Base-by-base conservation (phyloP, 2,113 vertebrate species). In the Cricetomys ansorgei region DNA sequence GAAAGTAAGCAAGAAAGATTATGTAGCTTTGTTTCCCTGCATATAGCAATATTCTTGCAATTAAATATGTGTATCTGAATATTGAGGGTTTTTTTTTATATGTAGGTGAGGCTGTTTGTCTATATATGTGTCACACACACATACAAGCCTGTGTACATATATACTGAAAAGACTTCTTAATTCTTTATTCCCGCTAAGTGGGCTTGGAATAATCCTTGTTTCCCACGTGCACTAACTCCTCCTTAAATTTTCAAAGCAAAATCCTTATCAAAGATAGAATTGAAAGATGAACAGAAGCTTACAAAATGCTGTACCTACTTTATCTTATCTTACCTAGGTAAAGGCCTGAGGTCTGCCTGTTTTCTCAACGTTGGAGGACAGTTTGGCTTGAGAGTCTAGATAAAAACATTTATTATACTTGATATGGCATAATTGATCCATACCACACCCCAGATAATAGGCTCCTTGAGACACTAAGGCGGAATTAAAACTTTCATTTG, bases 181-280 rank as follows among this genome's bases (percentile, higher is more conserved):
- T 17, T 81, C 23, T 25, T 80, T 88, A 17, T 25, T 77, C 84
- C 13, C 31, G 2, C 12, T 89, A 55, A 80, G 9, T 48, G 8
- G 34, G 23, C 2, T 83, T 67, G 3, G 25, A 73, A 86, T 37
- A 89, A 7, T 11, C 21, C n/a, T 86, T 93, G 5, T 92, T 95
- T 59, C 10, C 72, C 25, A 73, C 65, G 9, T 91, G 15, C 29
- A 59, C 81, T 76, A 21, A 55, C 29, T 91, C 48, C 43, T 3
- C 13, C n/a, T 91, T 67, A 94, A 96, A 86, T 34, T 87, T 70
- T 72, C 50, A 85, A 89, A 94, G 88, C 29, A 65, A 79, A 94
- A 84, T 43, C 4, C 1, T 65, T n/a, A 9, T 83, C 43, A 62
- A 64, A 62, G 62, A 43, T 31, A 31, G 57, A 59, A 59, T 59